Percentiles rank a stretch among this genome's conserved stretches.
These are phyloP conservation scores for Peromyscus polionotus DNA, from an alignment of 2,113 vertebrate genomes.

Conservation along the genomic window DNA sequence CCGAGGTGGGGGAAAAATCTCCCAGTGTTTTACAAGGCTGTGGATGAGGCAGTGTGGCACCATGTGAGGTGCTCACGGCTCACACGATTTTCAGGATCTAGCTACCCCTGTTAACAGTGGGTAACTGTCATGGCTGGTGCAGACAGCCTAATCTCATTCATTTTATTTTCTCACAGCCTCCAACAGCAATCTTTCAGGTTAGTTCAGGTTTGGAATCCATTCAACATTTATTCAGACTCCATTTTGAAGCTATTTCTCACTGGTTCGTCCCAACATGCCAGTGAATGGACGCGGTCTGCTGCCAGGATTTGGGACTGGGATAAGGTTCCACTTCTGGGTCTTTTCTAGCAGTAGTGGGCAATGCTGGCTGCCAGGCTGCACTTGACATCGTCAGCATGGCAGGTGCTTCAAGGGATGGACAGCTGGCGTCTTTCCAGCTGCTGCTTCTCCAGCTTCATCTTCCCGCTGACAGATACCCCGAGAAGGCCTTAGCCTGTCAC, in stretches of 20 bases:
- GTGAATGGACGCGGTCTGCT: not conserved
- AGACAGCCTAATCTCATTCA: not conserved
- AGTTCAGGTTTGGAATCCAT: conserved; percentile 38
- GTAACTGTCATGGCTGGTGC: not conserved
- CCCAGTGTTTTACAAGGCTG: not conserved
- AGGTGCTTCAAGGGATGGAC: not conserved
- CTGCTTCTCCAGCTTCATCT: not conserved
- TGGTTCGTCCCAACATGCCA: not conserved
- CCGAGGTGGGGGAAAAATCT: not conserved
- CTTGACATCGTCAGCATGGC: not conserved
- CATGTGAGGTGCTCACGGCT: not conserved
- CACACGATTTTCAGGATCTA: not conserved
- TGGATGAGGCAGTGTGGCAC: not conserved
- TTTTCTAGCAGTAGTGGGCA: not conserved
- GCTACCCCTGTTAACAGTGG: not conserved
- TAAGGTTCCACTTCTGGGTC: not conserved
- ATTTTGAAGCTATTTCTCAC: not conserved
- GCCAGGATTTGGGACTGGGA: not conserved
- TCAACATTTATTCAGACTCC: not conserved
- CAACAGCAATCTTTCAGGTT: not conserved
- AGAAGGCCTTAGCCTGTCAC: not conserved
- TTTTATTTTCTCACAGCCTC: not conserved
- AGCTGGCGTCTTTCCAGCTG: not conserved
- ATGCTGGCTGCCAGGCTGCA: not conserved
- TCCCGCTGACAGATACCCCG: not conserved